Percentiles rank a stretch among this genome's conserved stretches.
phyloP scores from a whole-genome alignment of 2,797 vertebrate species.

The Pteropus rufus region DNA sequence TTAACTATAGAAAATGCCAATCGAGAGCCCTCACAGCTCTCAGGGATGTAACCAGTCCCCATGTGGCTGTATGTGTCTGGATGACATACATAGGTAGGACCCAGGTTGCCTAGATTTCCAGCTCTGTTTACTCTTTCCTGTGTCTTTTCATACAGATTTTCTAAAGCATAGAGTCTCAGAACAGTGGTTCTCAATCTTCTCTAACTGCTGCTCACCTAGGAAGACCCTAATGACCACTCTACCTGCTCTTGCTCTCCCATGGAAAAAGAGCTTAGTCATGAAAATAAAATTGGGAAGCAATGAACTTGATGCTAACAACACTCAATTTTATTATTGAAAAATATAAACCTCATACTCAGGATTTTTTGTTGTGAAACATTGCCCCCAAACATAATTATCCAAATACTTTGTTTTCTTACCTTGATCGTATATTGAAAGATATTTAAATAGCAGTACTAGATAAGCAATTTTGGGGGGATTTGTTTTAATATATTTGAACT shows the following conservation, averaged over 20 bases:
- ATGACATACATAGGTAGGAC: background rate
- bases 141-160: background rate
- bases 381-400: background rate
- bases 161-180: background rate
- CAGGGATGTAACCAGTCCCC: background rate
- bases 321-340: background rate
- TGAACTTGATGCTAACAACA: background rate
- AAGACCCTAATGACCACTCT: background rate
- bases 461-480: background rate
- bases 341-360: background rate
- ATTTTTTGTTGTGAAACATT: background rate
- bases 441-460: conserved; percentile 11
- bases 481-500: background rate
- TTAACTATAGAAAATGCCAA: background rate
- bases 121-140: background rate
- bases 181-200: background rate
- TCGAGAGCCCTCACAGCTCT: background rate
- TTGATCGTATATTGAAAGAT: background rate
- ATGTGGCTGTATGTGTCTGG: background rate
- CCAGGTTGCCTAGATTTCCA: background rate
- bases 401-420: background rate
- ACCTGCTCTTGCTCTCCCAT: background rate
- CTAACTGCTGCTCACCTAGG: background rate
- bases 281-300: background rate
- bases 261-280: background rate